Evolutionary conservation across 2,797 vertebrate genomes (phyloP), one percentile per base, ranked within the genome.

Genomic region (Enteromius trimaculatus): DNA sequence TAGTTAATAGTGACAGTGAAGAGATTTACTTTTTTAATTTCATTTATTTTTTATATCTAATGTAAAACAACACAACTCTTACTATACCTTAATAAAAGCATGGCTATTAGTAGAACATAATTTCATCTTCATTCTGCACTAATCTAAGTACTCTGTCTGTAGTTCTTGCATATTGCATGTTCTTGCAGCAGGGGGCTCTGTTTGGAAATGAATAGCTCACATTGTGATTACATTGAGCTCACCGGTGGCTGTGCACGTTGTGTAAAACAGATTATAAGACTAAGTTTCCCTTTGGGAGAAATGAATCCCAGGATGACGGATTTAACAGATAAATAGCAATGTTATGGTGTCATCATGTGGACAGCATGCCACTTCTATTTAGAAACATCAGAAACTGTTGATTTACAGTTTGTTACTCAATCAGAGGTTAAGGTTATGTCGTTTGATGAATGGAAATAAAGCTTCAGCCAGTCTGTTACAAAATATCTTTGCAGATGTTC

Each of bases 171-270:
- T 3, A 34, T 60, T 44, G 10, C 42, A 44, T 44, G 42, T 44
- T 13, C 42, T 44, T 11, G 42, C 42, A 77, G 42, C 79, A 83
- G 83, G 68, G 49, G 83, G 83, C 83, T 71, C 72, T 80, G 1
- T 47, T 6, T 66, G 14, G 26, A 69, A 72, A 66, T 55, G 2
- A 65, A 84, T 66, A 23, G 8, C 70, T 83, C n/a, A 58, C 1
- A 17, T 11, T 65, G 37, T 26, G 31, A 51, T 55, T 66, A 29
- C 39, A 26, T 49, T 51, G 66, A 70, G 51, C 10, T 17, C 13
- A 71, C 39, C 23, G 68, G 13, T n/a, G 53, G 69, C 55, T 74
- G 4, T 74, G 39, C 19, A n/a, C 9, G 31, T 72, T 65, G 29
- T 37, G 60, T 75, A 60, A 77, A 4, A 79, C 62, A 34, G 26